Evolutionary conservation across 1,140 invertebrate species (phyloP).

Genomic region (Musca domestica): DNA sequence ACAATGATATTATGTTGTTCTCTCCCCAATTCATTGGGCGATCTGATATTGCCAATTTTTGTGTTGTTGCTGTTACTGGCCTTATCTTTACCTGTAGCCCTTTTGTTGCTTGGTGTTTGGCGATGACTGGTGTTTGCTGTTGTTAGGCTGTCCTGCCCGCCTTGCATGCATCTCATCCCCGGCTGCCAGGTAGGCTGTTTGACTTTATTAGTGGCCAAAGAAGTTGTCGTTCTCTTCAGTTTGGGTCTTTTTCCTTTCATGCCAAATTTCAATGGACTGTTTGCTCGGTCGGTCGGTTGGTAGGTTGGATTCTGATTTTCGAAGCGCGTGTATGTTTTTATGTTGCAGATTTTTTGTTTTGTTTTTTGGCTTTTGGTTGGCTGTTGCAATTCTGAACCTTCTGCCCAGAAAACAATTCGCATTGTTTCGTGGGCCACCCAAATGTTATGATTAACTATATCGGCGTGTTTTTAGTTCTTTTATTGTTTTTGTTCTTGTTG

Average conservation of each 20-base stretch:
- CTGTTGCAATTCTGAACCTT: too few species aligned
- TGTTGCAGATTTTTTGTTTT: neutral
- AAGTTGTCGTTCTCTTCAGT: too few species aligned
- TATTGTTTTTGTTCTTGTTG: neutral
- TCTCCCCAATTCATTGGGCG: conserved; percentile 3
- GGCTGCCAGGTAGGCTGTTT: too few species aligned
- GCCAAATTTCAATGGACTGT: too few species aligned
- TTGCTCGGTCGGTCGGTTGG: neutral
- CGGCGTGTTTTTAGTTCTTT: conserved; percentile 1
- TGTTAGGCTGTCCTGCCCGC: too few species aligned
- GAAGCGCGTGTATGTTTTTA: neutral
- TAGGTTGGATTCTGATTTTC: neutral
- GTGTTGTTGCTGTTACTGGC: neutral
- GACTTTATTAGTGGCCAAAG: too few species aligned
- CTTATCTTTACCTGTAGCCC: conserved; percentile 16
- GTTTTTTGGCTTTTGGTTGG: too few species aligned
- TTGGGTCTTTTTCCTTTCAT: too few species aligned
- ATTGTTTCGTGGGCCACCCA: conserved; percentile 41
- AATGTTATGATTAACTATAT: conserved; percentile 49
- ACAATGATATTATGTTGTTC: conserved; percentile 27
- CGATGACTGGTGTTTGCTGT: too few species aligned
- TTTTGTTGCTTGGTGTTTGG: neutral
- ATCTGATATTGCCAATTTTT: neutral
- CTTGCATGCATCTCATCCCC: too few species aligned
- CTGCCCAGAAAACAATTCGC: conserved; percentile 18